Conservation (phyloP, 2,113 vertebrate genomes). For the Strix aluco region DNA sequence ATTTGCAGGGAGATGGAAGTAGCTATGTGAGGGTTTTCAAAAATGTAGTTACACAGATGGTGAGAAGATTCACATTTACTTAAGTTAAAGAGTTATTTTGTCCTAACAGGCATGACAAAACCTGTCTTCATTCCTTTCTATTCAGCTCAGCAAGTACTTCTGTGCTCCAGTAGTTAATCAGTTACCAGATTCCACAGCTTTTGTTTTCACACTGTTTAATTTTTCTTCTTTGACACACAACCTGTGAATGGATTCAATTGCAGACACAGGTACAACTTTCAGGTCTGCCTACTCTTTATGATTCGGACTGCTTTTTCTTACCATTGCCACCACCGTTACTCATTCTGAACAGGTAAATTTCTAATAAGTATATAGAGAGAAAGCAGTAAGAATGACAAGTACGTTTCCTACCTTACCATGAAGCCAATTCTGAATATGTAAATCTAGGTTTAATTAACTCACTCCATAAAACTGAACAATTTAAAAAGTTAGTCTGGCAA, state of each 20-base stretch:
- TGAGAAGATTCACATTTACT: slow-evolving; percentile 67
- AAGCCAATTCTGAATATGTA: not conserved
- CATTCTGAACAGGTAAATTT: not conserved
- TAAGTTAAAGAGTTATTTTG: slow-evolving; percentile 73
- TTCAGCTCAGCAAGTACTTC: slow-evolving; percentile 77
- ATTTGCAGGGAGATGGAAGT: not conserved
- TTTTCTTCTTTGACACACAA: slow-evolving; percentile 68
- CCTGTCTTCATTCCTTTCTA: slow-evolving; percentile 86
- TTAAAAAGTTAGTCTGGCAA: not conserved
- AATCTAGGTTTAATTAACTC: not conserved
- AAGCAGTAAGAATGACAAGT: not conserved
- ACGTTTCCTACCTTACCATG: not conserved
- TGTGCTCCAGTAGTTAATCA: slow-evolving; percentile 79
- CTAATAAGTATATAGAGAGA: not conserved
- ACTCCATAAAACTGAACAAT: not conserved
- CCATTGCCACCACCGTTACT: not conserved
- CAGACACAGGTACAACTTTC: slow-evolving; percentile 2
- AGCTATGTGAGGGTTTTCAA: slow-evolving; percentile 13
- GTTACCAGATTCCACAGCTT: slow-evolving; percentile 78
- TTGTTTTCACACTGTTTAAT: slow-evolving; percentile 74
- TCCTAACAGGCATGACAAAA: slow-evolving; percentile 81
- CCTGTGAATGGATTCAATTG: slow-evolving; percentile 52
- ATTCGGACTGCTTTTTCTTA: slow-evolving; percentile 2
- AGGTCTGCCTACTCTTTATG: not conserved
- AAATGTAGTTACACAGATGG: slow-evolving; percentile 27